These are phyloP conservation scores for Ichneumoninae sp. DNA, from an alignment of 2,888 invertebrate genomes.

Conservation along the genomic window DNA sequence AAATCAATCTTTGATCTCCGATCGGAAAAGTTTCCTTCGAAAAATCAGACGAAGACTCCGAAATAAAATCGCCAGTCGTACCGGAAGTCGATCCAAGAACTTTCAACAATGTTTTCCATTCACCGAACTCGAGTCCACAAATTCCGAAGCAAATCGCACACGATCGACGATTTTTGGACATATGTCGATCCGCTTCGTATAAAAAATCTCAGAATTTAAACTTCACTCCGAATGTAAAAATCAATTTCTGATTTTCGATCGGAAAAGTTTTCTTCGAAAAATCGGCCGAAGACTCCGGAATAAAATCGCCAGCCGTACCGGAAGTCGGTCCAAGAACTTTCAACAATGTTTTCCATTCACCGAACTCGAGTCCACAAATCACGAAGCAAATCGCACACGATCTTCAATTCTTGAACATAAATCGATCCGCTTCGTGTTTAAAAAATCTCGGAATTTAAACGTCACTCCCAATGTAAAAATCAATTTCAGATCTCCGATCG, in stretches of 20 bases:
- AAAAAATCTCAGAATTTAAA: not conserved
- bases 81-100: not conserved
- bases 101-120: slow-evolving; percentile 3
- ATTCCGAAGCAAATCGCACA: not conserved
- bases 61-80: not conserved
- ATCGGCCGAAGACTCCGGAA: not conserved
- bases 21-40: no score
- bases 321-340: not conserved
- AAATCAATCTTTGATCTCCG: not conserved
- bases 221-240: not conserved
- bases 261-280: not conserved
- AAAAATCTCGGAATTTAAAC: no score
- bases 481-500: not conserved
- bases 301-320: not conserved
- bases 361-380: slow-evolving; percentile 26
- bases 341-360: slow-evolving; percentile 25
- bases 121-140: slow-evolving; percentile 34
- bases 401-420: no score
- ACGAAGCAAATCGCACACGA: not conserved
- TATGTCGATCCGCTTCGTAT: no score
- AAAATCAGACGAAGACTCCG: not conserved
- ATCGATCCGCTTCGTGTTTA: no score
- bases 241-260: not conserved
- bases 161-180: no score
- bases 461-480: not conserved